Conservation (phyloP, 2,113 vertebrate species). For the Micromys minutus region DNA sequence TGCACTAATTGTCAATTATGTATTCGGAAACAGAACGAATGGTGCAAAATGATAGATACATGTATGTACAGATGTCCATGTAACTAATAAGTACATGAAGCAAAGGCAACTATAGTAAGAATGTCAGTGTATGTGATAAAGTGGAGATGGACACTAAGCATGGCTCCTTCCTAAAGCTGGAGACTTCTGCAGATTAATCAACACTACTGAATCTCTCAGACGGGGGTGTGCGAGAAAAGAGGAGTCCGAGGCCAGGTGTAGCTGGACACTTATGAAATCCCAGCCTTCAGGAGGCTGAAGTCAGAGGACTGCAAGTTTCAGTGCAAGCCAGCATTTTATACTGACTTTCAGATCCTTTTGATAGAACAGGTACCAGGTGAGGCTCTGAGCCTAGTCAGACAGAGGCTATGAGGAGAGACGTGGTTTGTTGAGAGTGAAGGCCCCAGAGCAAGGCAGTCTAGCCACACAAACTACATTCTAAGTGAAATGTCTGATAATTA, state of each 20-base stretch:
- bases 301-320: neutral
- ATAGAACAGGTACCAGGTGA: neutral
- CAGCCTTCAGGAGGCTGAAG: neutral
- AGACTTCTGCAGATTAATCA: neutral
- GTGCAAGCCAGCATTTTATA: neutral
- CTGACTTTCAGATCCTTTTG: neutral
- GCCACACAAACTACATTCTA: neutral
- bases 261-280: neutral
- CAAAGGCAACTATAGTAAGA: conserved; percentile 18
- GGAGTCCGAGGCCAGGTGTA: neutral
- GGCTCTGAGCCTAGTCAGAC: neutral
- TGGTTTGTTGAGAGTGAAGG: neutral
- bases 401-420: neutral
- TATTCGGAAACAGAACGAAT: neutral
- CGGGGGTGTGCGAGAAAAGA: neutral
- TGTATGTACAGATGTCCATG: neutral
- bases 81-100: conserved; percentile 1
- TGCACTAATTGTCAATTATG: neutral
- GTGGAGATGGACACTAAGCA: neutral
- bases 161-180: neutral
- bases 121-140: neutral
- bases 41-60: neutral
- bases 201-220: neutral
- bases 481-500: neutral
- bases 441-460: neutral